Conservation (phyloP, 2,888 invertebrate genomes). For the Cordylochernes scorpioides region DNA sequence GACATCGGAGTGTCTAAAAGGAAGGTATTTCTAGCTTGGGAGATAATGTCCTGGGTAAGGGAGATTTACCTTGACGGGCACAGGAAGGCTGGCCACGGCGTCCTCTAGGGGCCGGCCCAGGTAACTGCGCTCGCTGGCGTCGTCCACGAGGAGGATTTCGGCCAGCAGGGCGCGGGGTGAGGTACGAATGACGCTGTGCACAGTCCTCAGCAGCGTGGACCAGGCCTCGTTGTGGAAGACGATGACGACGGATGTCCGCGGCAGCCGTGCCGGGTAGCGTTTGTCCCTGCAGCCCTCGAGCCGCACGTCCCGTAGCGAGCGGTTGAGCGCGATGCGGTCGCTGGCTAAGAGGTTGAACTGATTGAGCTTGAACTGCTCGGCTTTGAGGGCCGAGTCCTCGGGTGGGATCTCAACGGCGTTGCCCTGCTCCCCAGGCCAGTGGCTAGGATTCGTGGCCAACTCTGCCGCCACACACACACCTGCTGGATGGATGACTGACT, state of each 20-base stretch:
- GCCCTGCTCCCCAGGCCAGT: conserved; percentile 66
- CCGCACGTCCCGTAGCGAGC: conserved; percentile 76
- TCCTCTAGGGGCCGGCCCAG: too few species aligned
- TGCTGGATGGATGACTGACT: background rate
- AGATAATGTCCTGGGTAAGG: too few species aligned
- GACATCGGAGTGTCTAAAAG: too few species aligned
- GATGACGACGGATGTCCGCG: conserved; percentile 83
- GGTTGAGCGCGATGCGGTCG: conserved; percentile 84
- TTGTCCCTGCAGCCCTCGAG: conserved; percentile 62
- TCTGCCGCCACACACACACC: conserved; percentile 4
- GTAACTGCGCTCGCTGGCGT: conserved; percentile 85
- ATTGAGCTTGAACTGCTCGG: conserved; percentile 88
- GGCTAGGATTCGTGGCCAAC: conserved; percentile 11
- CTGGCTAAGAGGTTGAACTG: conserved; percentile 95
- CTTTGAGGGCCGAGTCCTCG: conserved; percentile 58
- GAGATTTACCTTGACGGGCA: too few species aligned
- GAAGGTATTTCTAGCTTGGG: too few species aligned
- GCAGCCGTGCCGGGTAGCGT: conserved; percentile 45
- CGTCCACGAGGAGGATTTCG: conserved; percentile 91
- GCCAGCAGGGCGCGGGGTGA: conserved; percentile 61
- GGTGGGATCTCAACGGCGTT: conserved; percentile 61
- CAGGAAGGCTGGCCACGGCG: too few species aligned
- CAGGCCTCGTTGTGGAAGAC: conserved; percentile 99
- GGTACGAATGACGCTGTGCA: conserved; percentile 85
- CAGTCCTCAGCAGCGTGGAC: conserved; percentile 78